Conservation (phyloP, 2,113 vertebrate species). For the Choloepus hoffmanni region DNA sequence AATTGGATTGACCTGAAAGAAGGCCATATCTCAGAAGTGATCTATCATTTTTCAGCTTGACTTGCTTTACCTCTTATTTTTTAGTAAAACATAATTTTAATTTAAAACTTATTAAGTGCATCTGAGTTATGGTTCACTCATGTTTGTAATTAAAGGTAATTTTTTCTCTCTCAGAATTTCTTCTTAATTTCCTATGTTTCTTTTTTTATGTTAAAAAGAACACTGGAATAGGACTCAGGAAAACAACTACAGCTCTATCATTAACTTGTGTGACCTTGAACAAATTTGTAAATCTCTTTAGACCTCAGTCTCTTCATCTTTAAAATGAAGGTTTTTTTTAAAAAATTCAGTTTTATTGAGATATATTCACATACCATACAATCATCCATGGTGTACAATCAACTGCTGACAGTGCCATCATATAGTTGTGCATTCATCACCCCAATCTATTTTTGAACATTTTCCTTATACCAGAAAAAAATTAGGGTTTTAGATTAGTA, state of each 20-base stretch:
- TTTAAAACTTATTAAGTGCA: slow-evolving; percentile 74
- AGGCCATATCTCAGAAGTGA: slow-evolving; percentile 58
- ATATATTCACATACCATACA: too few relatives aligned
- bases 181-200: slow-evolving; percentile 70
- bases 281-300: neutral
- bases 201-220: slow-evolving; percentile 62
- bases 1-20: slow-evolving; percentile 51
- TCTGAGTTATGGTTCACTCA: slow-evolving; percentile 72
- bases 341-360: too few relatives aligned
- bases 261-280: slow-evolving; percentile 64
- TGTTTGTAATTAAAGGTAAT: slow-evolving; percentile 74
- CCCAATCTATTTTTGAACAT: too few relatives aligned
- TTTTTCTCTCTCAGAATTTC: slow-evolving; percentile 58
- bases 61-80: slow-evolving; percentile 67
- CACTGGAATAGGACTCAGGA: slow-evolving; percentile 62
- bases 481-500: slow-evolving; percentile 4
- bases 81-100: slow-evolving; percentile 73
- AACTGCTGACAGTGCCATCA: too few relatives aligned
- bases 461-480: too few relatives aligned
- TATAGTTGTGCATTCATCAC: too few relatives aligned
- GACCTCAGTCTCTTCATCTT: slow-evolving; percentile 57
- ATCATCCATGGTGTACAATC: too few relatives aligned
- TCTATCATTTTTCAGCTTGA: slow-evolving; percentile 61
- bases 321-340: neutral
- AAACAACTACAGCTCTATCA: neutral